Percentiles rank a stretch among this genome's conserved stretches.
phyloP scores from a whole-genome alignment of 2,888 invertebrate species.

The Podabrus alpinus region DNA sequence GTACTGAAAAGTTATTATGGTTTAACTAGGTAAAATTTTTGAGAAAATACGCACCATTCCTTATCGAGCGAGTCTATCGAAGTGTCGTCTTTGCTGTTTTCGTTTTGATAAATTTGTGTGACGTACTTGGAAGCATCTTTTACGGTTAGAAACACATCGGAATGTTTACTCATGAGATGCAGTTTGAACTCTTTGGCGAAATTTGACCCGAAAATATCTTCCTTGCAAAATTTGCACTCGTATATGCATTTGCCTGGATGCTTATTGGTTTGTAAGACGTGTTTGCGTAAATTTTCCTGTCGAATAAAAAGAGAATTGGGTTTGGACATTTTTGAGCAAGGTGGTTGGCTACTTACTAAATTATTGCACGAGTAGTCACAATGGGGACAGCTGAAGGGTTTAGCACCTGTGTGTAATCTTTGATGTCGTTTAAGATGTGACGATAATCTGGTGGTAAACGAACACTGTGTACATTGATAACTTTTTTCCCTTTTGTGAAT shows the following conservation, averaged over 20 bases:
- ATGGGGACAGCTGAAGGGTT: constrained; percentile 85
- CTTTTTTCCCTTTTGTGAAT: constrained; percentile 60
- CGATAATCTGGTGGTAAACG: constrained; percentile 68
- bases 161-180: constrained; percentile 66
- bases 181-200: constrained; percentile 68
- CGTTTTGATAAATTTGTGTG: constrained; percentile 56
- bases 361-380: constrained; percentile 79
- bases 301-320: constrained; percentile 32
- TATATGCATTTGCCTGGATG: constrained; percentile 81
- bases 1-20: background rate
- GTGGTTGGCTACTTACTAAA: constrained; percentile 62
- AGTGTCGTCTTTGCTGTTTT: constrained; percentile 43
- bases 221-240: constrained; percentile 70
- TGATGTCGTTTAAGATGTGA: constrained; percentile 79
- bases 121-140: constrained; percentile 59
- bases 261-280: constrained; percentile 76
- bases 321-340: constrained; percentile 7
- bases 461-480: constrained; percentile 69
- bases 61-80: constrained; percentile 15
- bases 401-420: constrained; percentile 77
- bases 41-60: constrained; percentile 16
- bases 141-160: constrained; percentile 58
- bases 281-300: constrained; percentile 87
- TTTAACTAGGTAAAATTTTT: background rate
- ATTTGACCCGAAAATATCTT: constrained; percentile 61